Percentiles rank a stretch among this genome's conserved stretches.
phyloP scores from a whole-genome alignment of 2,888 invertebrate species.

The Agrochola litura region DNA sequence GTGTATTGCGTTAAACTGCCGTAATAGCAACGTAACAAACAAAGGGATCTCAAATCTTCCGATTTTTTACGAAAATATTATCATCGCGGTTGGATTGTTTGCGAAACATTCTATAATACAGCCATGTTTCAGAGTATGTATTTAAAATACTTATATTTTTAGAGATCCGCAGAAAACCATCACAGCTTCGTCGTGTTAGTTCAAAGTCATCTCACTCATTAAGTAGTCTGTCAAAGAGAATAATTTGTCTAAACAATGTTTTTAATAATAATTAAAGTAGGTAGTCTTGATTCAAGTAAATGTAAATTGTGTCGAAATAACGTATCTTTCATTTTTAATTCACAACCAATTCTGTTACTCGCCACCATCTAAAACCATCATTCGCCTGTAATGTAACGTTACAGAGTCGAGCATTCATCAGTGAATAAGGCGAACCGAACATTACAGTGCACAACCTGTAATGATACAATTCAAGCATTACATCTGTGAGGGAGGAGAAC shows the following conservation, averaged over 20 bases:
- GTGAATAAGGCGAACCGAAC: too few species aligned
- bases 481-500: too few species aligned
- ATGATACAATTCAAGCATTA: too few species aligned
- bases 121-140: slow-evolving; percentile 5
- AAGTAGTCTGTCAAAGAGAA: neutral
- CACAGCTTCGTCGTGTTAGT: neutral
- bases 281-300: too few species aligned
- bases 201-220: neutral
- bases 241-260: neutral
- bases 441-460: too few species aligned
- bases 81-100: slow-evolving; percentile 54
- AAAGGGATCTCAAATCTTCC: slow-evolving; percentile 58
- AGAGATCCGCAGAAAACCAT: slow-evolving; percentile 5
- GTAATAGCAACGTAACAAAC: slow-evolving; percentile 65
- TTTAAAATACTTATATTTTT: slow-evolving; percentile 5
- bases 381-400: too few species aligned
- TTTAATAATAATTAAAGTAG: too few species aligned
- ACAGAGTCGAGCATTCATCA: too few species aligned
- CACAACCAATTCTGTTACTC: neutral
- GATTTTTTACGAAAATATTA: slow-evolving; percentile 62
- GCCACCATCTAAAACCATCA: neutral
- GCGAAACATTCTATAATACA: slow-evolving; percentile 59
- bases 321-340: neutral
- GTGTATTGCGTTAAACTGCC: slow-evolving; percentile 44
- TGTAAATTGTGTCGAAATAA: too few species aligned